Percentiles rank a stretch among this genome's conserved stretches.
Conservation (phyloP, 2,797 vertebrate genomes). For the Artibeus jamaicensis region DNA sequence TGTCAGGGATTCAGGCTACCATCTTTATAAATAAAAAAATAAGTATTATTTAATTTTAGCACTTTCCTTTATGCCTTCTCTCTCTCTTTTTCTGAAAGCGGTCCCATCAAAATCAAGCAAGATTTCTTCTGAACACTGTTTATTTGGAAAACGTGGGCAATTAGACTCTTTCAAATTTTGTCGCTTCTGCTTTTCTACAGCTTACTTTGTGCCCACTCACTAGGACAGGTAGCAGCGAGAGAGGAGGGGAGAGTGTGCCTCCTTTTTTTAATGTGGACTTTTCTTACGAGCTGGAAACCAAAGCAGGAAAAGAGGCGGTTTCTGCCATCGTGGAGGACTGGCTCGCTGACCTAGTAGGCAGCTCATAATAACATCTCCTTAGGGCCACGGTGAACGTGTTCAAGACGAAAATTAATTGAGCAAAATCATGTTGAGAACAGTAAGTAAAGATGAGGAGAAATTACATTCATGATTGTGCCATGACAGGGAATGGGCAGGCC, state of each 20-base stretch:
- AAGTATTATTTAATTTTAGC: background rate
- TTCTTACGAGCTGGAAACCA: background rate
- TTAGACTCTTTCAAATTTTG: constrained; percentile 1
- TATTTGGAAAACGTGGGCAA: background rate
- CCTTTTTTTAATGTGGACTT: background rate
- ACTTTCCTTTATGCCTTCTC: background rate
- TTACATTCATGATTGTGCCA: background rate
- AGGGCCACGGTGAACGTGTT: background rate
- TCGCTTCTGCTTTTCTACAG: background rate
- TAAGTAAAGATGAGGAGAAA: background rate
- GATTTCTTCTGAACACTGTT: background rate
- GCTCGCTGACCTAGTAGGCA: background rate
- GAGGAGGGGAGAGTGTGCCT: background rate
- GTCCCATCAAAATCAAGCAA: background rate
- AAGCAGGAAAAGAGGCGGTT: background rate
- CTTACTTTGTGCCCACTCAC: background rate
- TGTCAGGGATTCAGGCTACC: background rate
- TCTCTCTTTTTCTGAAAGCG: background rate
- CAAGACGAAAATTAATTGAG: background rate
- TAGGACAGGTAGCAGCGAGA: background rate
- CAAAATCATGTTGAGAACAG: background rate
- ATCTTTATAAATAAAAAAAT: background rate
- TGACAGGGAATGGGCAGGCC: background rate
- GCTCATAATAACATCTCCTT: background rate
- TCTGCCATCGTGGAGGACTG: background rate